Base-by-base conservation (phyloP, 2,113 vertebrate genomes). In the Syrmaticus mikado region DNA sequence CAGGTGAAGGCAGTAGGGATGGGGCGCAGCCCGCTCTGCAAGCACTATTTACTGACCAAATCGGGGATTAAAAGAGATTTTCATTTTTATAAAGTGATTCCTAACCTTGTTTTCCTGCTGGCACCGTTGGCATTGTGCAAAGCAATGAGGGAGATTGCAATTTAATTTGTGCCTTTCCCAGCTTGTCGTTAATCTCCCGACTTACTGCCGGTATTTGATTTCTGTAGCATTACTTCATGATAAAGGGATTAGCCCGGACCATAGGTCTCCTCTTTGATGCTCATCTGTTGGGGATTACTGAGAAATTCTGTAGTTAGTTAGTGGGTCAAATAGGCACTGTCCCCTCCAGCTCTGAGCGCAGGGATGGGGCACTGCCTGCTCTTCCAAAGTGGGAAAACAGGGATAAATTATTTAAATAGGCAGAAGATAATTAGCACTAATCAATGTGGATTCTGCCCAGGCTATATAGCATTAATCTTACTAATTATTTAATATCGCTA, bases 101-200 rank as follows among this genome's bases (percentile, higher is more conserved):
- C 91, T 81, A 73, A 64, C 75, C 89, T 66, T 74, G 40, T 90
- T 96, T 94, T 57, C 65, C 62, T 87, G 48, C 74, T 0, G 10
- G 73, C 62, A 76, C 48, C 72, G 19, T 57, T 79, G 91, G 92
- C 71, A 17, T 48, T 20, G 73, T 66, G 66, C 36, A 82, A 27
- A 71, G 86, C 89, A 89, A 73, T 3, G 6, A 83, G 89, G 67
- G 67, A 77, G 61, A 41, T 55, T 32, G 85, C 93, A 96, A 95
- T 97, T 96, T 93, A 95, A 96, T 96, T 92, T 97, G 93, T 94
- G 92, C 55, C 12, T 94, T 96, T 95, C 90, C 86, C 92, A 94
- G 86, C 9, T 80, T 62, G 66, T 65, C 71, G 92, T 84, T 97
- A 97, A 97, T 97, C 97, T 94, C 79, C 70, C 0, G 66, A 72